A percentile compares a stretch with the other conserved stretches of the same genome.
These are phyloP conservation scores for Ameiurus melas DNA, from an alignment of 2,113 vertebrate genomes.

Conservation along the genomic window DNA sequence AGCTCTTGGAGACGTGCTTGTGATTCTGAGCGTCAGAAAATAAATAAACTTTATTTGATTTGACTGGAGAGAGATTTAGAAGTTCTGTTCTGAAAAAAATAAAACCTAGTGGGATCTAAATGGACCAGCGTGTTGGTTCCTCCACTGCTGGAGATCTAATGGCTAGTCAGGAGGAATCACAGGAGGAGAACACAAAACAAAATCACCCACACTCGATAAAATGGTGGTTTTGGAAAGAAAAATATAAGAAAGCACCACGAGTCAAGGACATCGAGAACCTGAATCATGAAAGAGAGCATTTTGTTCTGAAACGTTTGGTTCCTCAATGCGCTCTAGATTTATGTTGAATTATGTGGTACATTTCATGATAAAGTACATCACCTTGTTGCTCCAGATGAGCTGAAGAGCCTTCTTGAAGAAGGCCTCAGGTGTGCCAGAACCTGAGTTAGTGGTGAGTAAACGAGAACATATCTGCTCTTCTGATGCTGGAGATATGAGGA, in stretches of 20 bases:
- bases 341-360: not conserved
- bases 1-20: not conserved
- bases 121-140: not conserved
- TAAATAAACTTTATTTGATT: not conserved
- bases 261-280: conserved; percentile 1
- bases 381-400: not conserved
- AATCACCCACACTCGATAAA: not conserved
- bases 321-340: not conserved
- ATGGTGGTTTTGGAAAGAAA: not conserved
- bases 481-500: not conserved
- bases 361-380: not conserved
- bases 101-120: not conserved
- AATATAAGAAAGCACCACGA: not conserved
- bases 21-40: not conserved
- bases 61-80: not conserved
- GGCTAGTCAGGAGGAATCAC: conserved; percentile 4
- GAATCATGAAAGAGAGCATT: not conserved
- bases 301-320: not conserved
- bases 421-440: not conserved
- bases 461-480: conserved; percentile 12
- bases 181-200: conserved; percentile 16
- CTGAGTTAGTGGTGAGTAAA: not conserved
- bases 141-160: not conserved
- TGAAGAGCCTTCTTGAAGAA: not conserved
- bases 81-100: not conserved